phyloP scores from a whole-genome alignment of 1,140 invertebrate species.

The Neuroterus valhalla region DNA sequence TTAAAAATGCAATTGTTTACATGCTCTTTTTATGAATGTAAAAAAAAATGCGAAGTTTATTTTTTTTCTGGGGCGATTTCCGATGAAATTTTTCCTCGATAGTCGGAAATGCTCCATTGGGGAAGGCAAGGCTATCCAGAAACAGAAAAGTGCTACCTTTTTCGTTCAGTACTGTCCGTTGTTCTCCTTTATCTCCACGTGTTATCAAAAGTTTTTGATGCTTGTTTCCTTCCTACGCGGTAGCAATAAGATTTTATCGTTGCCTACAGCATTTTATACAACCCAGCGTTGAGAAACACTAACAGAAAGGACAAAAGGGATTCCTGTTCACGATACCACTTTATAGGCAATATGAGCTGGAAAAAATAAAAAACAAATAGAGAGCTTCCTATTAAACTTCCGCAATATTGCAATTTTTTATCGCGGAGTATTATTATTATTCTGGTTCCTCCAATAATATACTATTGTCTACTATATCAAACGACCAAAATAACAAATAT shows the following conservation, averaged over 20 bases:
- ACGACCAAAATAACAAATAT: too few species aligned
- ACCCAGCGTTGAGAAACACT: neutral
- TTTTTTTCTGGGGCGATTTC: neutral
- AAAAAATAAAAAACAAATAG: neutral
- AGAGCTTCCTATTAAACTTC: neutral
- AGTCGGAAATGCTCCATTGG: neutral
- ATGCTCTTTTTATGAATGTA: neutral
- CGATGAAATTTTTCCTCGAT: neutral
- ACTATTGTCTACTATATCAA: too few species aligned
- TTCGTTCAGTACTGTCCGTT: slow-evolving; percentile 1
- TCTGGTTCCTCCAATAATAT: too few species aligned
- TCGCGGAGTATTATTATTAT: too few species aligned
- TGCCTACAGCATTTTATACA: slow-evolving; percentile 15
- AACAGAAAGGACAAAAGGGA: slow-evolving; percentile 7
- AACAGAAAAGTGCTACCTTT: slow-evolving; percentile 2
- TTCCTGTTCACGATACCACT: neutral
- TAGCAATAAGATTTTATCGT: slow-evolving; percentile 25
- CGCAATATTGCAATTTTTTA: neutral
- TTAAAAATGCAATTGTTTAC: too few species aligned
- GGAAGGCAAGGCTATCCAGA: neutral
- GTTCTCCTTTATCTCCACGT: slow-evolving; percentile 2
- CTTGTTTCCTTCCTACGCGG: neutral
- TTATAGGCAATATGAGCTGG: neutral
- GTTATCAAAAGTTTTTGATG: slow-evolving; percentile 6
- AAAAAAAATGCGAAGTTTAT: too few species aligned